Conservation (phyloP, 2,888 invertebrate species). For the Plebejus melissa region DNA sequence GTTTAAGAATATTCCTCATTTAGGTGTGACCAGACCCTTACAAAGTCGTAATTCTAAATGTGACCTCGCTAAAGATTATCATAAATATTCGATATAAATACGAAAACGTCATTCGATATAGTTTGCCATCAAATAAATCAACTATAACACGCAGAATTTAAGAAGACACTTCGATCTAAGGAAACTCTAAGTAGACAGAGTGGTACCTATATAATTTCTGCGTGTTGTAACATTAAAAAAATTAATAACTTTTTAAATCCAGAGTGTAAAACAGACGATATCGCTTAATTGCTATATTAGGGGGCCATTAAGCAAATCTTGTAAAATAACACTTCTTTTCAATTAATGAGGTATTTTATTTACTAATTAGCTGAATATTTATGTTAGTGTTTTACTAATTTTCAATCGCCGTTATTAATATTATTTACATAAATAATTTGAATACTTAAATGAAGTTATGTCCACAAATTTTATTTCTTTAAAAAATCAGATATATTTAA, state of each 20-base stretch:
- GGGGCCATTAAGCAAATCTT: slow-evolving; percentile 3
- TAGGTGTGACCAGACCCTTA: neutral
- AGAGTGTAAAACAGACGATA: slow-evolving; percentile 3
- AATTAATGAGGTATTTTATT: slow-evolving; percentile 14
- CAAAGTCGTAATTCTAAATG: neutral
- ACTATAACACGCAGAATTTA: neutral
- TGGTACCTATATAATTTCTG: neutral
- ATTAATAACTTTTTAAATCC: neutral
- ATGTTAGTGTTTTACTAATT: slow-evolving; percentile 1
- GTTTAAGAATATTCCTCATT: neutral
- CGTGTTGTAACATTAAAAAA: neutral
- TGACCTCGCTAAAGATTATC: neutral
- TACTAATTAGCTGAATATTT: neutral
- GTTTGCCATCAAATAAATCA: neutral
- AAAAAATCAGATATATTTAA: neutral
- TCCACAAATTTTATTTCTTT: neutral
- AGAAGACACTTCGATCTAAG: neutral
- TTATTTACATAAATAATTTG: no score
- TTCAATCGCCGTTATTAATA: neutral
- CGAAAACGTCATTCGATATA: neutral
- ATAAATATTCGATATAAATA: neutral
- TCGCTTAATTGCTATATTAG: neutral
- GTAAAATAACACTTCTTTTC: slow-evolving; percentile 15
- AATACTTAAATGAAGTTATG: neutral
- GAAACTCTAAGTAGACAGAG: neutral